A percentile compares a stretch with the other conserved stretches of the same genome.
These are phyloP conservation scores for Ephydatia muelleri DNA, from an alignment of 37 sponge, comb jelly and placozoan genomes.

Conservation along the genomic window DNA sequence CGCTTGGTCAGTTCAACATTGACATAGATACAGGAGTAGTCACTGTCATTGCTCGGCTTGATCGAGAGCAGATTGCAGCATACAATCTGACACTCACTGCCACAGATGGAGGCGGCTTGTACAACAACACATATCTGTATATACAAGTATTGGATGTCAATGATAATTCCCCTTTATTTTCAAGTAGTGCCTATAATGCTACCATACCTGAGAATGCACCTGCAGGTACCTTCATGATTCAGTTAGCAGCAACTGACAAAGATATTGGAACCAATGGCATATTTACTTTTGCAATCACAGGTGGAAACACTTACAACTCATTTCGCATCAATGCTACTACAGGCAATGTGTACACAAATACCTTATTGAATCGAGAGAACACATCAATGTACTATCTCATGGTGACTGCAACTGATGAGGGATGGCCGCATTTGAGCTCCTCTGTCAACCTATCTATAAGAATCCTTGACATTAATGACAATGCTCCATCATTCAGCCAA, in stretches of 20 bases:
- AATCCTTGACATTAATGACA: constrained; percentile 64
- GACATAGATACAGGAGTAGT: constrained; percentile 56
- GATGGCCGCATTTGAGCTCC: constrained; percentile 34
- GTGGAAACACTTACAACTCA: constrained; percentile 7
- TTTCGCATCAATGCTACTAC: constrained; percentile 51
- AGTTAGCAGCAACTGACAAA: constrained; percentile 51
- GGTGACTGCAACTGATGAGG: constrained; percentile 69
- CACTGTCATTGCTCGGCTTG: constrained; percentile 20
- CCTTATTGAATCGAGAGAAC: constrained; percentile 27
- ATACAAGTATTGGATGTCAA: constrained; percentile 62
- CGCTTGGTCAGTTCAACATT: constrained; percentile 37
- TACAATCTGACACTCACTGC: constrained; percentile 68
- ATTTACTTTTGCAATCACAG: constrained; percentile 42
- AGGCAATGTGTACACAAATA: constrained; percentile 32
- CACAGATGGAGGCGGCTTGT: constrained; percentile 74
- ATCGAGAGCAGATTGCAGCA: constrained; percentile 42
- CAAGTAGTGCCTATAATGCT: not conserved
- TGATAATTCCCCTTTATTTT: constrained; percentile 59
- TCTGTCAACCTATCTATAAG: constrained; percentile 25
- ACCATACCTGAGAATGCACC: constrained; percentile 49
- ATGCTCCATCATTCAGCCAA: constrained; percentile 52
- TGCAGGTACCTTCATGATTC: constrained; percentile 29
- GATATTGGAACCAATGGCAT: constrained; percentile 38
- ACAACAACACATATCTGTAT: constrained; percentile 37
- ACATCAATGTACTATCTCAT: constrained; percentile 19